These are phyloP conservation scores for Romanogobio albipinnatus DNA, from an alignment of 2,113 vertebrate species.

Conservation along the genomic window DNA sequence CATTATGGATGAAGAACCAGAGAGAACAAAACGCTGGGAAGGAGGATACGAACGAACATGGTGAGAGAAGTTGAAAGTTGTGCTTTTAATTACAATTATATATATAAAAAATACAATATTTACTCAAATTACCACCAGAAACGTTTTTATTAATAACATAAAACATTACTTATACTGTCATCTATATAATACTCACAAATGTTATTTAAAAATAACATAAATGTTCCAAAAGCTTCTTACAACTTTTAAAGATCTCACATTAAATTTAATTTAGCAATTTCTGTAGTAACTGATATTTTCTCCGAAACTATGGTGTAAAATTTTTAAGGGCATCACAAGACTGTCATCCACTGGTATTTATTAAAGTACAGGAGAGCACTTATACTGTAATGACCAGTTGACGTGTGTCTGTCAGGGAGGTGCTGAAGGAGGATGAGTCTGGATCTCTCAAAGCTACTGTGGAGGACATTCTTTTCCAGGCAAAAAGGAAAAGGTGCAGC, in stretches of 20 bases:
- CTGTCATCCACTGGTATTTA: not conserved
- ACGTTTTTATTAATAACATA: not conserved
- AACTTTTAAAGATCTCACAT: not conserved
- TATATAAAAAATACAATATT: not conserved
- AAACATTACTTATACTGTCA: not conserved
- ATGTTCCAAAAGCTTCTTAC: not conserved
- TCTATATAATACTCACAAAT: not conserved
- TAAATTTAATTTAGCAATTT: not conserved
- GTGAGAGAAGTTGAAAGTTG: slow-evolving; percentile 65
- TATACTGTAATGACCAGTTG: not conserved
- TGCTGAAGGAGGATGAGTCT: slow-evolving; percentile 95
- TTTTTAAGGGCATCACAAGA: not conserved
- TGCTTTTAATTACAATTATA: not conserved
- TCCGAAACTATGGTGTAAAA: not conserved
- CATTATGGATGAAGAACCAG: slow-evolving; percentile 93
- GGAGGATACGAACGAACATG: slow-evolving; percentile 98
- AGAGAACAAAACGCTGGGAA: slow-evolving; percentile 95
- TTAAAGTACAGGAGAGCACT: not conserved
- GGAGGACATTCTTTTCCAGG: slow-evolving; percentile 94
- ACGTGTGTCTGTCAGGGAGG: slow-evolving; percentile 80
- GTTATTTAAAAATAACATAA: not conserved
- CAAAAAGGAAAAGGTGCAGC: slow-evolving; percentile 89
- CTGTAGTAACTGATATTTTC: too few species aligned
- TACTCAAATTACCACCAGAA: not conserved
- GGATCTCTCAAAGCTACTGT: slow-evolving; percentile 94